Conservation (phyloP, 2,888 invertebrate genomes). For the Phaonia tiefii region DNA sequence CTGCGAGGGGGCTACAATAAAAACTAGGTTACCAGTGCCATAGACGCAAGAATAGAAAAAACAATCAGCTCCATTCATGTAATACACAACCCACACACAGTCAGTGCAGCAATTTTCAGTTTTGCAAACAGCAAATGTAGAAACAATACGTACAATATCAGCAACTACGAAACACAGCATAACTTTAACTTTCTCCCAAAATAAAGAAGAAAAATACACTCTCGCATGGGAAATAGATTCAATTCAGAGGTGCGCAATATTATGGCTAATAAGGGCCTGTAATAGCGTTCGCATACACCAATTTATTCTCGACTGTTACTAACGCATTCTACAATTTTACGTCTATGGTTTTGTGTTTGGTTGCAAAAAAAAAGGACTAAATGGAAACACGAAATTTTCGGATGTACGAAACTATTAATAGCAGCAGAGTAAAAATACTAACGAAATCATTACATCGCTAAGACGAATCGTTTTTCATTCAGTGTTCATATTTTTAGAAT, state of each 20-base stretch:
- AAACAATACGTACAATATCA: constrained; percentile 36
- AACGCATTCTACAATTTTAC: too few relatives aligned
- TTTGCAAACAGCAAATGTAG: constrained; percentile 5
- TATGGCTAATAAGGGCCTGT: too few relatives aligned
- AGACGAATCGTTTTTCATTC: too few relatives aligned
- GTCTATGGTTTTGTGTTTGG: too few relatives aligned
- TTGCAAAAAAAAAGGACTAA: too few relatives aligned
- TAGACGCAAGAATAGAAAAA: constrained; percentile 1
- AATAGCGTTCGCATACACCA: too few relatives aligned
- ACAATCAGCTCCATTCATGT: background rate
- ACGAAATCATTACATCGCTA: too few relatives aligned
- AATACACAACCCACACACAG: constrained; percentile 11
- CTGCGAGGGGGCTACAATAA: constrained; percentile 12
- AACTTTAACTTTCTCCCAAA: background rate
- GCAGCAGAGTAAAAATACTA: too few relatives aligned
- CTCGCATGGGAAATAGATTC: background rate
- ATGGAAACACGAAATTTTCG: too few relatives aligned
- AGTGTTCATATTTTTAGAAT: too few relatives aligned
- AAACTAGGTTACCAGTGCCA: constrained; percentile 57
- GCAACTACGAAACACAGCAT: background rate
- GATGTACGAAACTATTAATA: too few relatives aligned
- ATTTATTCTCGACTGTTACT: too few relatives aligned
- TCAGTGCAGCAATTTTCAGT: constrained; percentile 46
- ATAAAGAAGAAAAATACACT: background rate
- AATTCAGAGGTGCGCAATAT: constrained; percentile 14